Conservation (phyloP, 2,797 vertebrate genomes). For the Benthosema pterotum region DNA sequence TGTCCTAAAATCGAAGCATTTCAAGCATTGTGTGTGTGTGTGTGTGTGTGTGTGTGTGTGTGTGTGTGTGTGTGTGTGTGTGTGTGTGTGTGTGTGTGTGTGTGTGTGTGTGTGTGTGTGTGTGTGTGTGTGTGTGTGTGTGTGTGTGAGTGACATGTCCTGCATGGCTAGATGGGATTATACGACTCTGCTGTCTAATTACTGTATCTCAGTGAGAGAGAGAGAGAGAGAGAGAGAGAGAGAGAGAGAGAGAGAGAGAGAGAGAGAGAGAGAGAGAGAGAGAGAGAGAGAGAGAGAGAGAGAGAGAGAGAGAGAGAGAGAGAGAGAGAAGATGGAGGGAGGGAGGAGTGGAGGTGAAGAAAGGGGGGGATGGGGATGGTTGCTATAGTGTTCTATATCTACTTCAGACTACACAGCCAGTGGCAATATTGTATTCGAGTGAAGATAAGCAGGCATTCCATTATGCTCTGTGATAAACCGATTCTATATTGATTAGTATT, state of each 20-base stretch:
- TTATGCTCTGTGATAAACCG: too few relatives aligned
- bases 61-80: slow-evolving; percentile 10
- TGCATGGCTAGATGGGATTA: slow-evolving; percentile 53
- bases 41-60: too few relatives aligned
- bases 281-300: background rate
- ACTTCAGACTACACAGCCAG: background rate
- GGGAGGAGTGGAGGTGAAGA: background rate
- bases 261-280: background rate
- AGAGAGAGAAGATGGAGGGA: background rate
- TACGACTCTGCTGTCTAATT: slow-evolving; percentile 59
- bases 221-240: slow-evolving; percentile 1
- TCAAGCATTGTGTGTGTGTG: too few relatives aligned
- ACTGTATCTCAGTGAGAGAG: slow-evolving; percentile 42
- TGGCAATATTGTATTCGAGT: too few relatives aligned
- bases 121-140: too few relatives aligned
- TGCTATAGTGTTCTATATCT: background rate
- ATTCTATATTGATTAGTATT: background rate
- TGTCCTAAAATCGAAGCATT: too few relatives aligned
- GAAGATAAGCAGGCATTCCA: too few relatives aligned
- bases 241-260: slow-evolving; percentile 11
- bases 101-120: background rate
- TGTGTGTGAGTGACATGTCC: slow-evolving; percentile 29
- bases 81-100: slow-evolving; percentile 7
- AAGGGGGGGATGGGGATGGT: background rate
- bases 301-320: slow-evolving; percentile 2